Percentiles rank a stretch among this genome's conserved stretches.
Evolutionary conservation across 2,797 vertebrate species (phyloP).

Genomic region (Ptychobarbus kaznakovi): DNA sequence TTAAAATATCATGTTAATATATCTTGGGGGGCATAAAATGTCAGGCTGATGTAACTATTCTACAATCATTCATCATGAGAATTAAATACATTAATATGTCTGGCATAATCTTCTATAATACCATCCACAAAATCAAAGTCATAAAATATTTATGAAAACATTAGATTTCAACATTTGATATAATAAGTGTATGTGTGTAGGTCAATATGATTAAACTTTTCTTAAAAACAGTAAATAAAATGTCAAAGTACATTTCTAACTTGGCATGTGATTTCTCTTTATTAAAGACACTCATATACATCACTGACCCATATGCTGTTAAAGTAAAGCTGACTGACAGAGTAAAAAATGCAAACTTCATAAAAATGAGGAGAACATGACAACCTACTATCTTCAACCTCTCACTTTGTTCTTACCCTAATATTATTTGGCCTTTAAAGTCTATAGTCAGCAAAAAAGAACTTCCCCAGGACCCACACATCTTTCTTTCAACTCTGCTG

Average conservation of each 20-base stretch:
- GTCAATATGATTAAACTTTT: neutral
- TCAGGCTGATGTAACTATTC: neutral
- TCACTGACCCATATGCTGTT: neutral
- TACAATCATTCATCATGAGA: neutral
- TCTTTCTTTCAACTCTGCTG: conserved; percentile 43
- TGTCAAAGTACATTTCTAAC: neutral
- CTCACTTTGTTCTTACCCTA: conserved; percentile 37
- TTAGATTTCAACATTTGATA: neutral
- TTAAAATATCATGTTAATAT: neutral
- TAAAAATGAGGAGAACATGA: neutral
- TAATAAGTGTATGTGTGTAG: neutral
- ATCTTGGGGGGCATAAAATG: neutral
- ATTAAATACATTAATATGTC: neutral
- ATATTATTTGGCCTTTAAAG: conserved; percentile 59
- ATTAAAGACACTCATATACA: neutral
- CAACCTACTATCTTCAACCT: conserved; percentile 14
- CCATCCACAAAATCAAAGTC: neutral
- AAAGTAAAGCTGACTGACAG: neutral
- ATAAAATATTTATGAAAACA: neutral
- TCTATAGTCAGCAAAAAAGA: conserved; percentile 61
- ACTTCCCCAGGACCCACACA: conserved; percentile 50
- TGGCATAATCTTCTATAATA: neutral
- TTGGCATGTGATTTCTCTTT: neutral
- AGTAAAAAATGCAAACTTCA: conserved; percentile 17
- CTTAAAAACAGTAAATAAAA: neutral